A percentile compares a stretch with the other conserved stretches of the same genome.
phyloP scores from a whole-genome alignment of 2,888 invertebrate genomes.

The Limnephilus rhombicus region DNA sequence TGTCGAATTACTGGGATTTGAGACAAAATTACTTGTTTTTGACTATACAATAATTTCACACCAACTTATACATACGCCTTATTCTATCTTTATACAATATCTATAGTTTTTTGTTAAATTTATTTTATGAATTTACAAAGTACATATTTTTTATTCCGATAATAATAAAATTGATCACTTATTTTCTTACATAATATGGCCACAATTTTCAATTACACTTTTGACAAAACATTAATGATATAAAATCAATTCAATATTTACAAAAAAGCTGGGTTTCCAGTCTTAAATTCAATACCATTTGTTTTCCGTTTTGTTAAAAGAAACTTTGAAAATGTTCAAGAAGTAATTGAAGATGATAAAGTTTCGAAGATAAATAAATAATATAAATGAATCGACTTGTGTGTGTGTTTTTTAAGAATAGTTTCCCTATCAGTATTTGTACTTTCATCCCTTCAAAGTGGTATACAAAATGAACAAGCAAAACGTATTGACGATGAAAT shows the following conservation, averaged over 20 bases:
- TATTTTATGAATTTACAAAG: constrained; percentile 58
- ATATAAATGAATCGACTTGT: constrained; percentile 42
- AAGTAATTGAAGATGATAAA: constrained; percentile 46
- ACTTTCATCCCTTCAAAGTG: constrained; percentile 63
- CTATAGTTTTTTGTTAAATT: constrained; percentile 34
- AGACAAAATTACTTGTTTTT: constrained; percentile 19
- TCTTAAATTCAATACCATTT: constrained; percentile 64
- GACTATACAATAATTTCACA: constrained; percentile 62
- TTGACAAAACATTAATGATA: constrained; percentile 58
- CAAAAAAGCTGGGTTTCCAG: constrained; percentile 64
- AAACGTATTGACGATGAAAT: constrained; percentile 49
- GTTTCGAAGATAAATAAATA: constrained; percentile 41
- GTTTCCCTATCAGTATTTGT: constrained; percentile 65
- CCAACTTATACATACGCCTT: constrained; percentile 59
- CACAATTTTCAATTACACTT: constrained; percentile 63
- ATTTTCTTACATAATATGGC: constrained; percentile 65
- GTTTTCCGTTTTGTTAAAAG: constrained; percentile 46
- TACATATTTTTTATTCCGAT: constrained; percentile 57
- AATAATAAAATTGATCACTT: constrained; percentile 63
- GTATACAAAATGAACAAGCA: constrained; percentile 50
- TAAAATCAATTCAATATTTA: constrained; percentile 63
- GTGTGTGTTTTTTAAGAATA: constrained; percentile 38
- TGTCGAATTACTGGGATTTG: constrained; percentile 7
- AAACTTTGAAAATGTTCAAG: constrained; percentile 49
- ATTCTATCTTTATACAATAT: constrained; percentile 51